Percentiles rank a stretch among this genome's conserved stretches.
These are phyloP conservation scores for Nemotelus pantherinus DNA, from an alignment of 2,888 invertebrate genomes.

Conservation along the genomic window DNA sequence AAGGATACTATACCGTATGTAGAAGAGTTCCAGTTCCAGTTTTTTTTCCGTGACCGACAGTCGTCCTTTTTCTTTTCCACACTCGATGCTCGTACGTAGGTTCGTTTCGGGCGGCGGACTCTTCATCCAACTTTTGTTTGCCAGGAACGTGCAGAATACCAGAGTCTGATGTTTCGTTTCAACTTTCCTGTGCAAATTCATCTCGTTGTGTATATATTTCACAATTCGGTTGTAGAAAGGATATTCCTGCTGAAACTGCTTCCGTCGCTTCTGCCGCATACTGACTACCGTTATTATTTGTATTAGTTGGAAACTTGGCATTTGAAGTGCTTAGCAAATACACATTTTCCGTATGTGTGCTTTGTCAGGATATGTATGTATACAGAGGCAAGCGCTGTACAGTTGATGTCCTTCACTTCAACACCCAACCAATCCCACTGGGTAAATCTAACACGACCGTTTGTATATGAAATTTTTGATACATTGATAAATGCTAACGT, in stretches of 20 bases:
- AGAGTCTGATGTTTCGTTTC: constrained; percentile 23
- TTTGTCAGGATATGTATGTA: constrained; percentile 40
- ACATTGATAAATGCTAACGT: constrained; percentile 10
- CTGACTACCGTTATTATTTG: constrained; percentile 58
- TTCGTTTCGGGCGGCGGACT: background rate
- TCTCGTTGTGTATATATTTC: background rate
- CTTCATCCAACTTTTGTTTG: background rate
- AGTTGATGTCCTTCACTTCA: constrained; percentile 28
- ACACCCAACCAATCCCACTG: constrained; percentile 34
- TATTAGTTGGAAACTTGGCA: constrained; percentile 62
- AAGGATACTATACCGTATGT: too few relatives aligned
- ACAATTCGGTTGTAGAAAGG: constrained; percentile 24
- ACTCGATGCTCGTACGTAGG: background rate
- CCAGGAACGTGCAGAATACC: constrained; percentile 3
- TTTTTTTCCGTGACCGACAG: constrained; percentile 8
- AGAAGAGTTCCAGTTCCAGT: constrained; percentile 1
- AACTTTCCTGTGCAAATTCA: constrained; percentile 1
- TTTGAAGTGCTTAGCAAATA: constrained; percentile 62
- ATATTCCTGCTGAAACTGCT: constrained; percentile 24
- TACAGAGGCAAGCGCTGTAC: background rate
- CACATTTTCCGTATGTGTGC: constrained; percentile 55
- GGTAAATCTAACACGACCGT: background rate
- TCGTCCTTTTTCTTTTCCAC: constrained; percentile 23
- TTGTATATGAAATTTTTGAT: constrained; percentile 25
- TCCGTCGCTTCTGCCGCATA: constrained; percentile 8